Evolutionary conservation across 2,888 invertebrate genomes (phyloP).

Genomic region (Mayetiola destructor): DNA sequence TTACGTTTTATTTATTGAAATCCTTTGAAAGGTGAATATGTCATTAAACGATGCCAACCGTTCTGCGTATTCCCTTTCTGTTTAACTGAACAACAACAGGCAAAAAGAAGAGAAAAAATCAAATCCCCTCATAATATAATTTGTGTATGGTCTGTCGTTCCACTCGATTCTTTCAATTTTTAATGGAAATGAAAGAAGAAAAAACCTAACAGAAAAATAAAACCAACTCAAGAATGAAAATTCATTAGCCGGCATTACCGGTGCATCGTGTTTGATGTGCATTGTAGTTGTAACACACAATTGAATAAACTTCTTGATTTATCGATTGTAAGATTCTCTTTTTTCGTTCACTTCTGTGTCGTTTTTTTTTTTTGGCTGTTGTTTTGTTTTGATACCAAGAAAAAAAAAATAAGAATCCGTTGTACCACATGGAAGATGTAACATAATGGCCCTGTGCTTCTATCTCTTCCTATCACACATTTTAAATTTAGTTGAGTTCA

Average conservation of each 20-base stretch:
- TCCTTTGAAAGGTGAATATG: constrained; percentile 1
- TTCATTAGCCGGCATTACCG: constrained; percentile 7
- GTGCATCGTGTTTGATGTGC: constrained; percentile 9
- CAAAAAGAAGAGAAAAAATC: neutral
- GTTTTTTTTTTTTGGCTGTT: neutral
- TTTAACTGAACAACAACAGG: neutral
- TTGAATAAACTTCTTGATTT: constrained; percentile 11
- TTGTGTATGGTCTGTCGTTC: neutral
- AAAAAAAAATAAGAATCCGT: too few relatives aligned
- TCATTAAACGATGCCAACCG: neutral
- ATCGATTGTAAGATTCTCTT: too few relatives aligned
- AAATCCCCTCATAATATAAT: neutral
- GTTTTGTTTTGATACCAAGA: neutral
- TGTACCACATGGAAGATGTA: neutral
- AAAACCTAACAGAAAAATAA: too few relatives aligned
- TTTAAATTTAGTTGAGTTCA: too few relatives aligned
- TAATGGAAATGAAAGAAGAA: neutral
- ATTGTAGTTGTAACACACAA: constrained; percentile 12
- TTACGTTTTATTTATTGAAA: neutral
- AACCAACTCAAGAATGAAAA: too few relatives aligned
- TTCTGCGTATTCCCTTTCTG: neutral
- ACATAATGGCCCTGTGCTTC: too few relatives aligned
- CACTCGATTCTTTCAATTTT: neutral
- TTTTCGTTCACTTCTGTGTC: too few relatives aligned
- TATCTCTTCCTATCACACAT: neutral